A percentile compares a stretch with the other conserved stretches of the same genome.
Evolutionary conservation across 2,888 invertebrate genomes (phyloP).

Genomic region (Tachina lurida): DNA sequence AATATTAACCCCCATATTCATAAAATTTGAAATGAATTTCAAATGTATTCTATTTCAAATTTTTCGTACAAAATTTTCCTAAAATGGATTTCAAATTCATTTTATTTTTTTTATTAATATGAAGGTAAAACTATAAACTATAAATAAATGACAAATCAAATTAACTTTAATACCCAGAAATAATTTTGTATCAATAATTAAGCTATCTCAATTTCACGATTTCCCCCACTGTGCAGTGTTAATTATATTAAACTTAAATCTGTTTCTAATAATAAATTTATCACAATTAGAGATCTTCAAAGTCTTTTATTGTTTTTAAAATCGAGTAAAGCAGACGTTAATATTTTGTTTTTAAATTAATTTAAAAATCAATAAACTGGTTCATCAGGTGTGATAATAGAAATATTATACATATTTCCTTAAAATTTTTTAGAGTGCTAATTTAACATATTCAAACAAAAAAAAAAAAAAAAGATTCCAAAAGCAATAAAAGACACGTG

Average conservation of each 20-base stretch:
- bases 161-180: too few relatives aligned
- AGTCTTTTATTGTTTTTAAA: constrained; percentile 25
- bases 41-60: too few relatives aligned
- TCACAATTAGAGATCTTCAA: constrained; percentile 26
- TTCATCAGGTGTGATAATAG: constrained; percentile 44
- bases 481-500: constrained; percentile 40
- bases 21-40: too few relatives aligned
- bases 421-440: constrained; percentile 9
- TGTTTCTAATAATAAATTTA: constrained; percentile 15
- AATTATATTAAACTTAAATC: background rate
- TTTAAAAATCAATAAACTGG: constrained; percentile 41
- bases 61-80: too few relatives aligned
- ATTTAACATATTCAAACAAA: background rate
- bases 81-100: too few relatives aligned
- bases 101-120: too few relatives aligned
- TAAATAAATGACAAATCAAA: too few relatives aligned
- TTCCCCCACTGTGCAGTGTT: background rate
- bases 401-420: background rate
- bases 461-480: background rate
- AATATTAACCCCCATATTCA: too few relatives aligned
- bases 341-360: background rate
- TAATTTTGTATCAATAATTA: too few relatives aligned
- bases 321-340: constrained; percentile 6
- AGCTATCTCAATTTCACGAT: too few relatives aligned
- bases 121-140: too few relatives aligned